Evolutionary conservation across 2,113 vertebrate species (phyloP).

Genomic region (Labrus mixtus): DNA sequence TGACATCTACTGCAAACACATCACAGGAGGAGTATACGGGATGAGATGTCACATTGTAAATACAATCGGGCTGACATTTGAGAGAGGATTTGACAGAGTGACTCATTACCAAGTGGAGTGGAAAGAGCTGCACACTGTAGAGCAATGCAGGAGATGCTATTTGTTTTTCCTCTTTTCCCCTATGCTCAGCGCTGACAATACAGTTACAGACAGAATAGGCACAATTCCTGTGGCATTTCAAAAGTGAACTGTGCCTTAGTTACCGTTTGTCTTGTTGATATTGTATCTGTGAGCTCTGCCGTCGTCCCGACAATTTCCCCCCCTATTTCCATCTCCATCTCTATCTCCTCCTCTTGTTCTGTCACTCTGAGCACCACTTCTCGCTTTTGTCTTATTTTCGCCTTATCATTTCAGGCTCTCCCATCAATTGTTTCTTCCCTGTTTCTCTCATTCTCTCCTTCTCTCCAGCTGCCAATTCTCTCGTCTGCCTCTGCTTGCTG

Average conservation of each 20-base stretch:
- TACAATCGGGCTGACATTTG: conserved; percentile 49
- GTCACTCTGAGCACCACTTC: conserved; percentile 45
- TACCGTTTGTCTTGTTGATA: conserved; percentile 62
- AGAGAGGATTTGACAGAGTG: conserved; percentile 58
- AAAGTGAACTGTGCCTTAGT: conserved; percentile 56
- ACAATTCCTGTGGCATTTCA: conserved; percentile 59
- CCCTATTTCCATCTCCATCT: conserved; percentile 42
- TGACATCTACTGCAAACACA: conserved; percentile 16
- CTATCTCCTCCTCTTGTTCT: conserved; percentile 52
- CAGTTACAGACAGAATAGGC: conserved; percentile 69
- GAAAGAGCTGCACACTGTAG: conserved; percentile 35
- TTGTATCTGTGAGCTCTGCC: conserved; percentile 47
- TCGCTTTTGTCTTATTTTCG: conserved; percentile 65
- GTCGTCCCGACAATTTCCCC: conserved; percentile 41
- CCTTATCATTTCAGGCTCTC: conserved; percentile 49
- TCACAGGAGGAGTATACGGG: conserved; percentile 14
- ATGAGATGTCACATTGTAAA: conserved; percentile 43
- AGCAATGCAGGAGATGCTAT: conserved; percentile 41
- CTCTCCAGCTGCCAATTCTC: conserved; percentile 64
- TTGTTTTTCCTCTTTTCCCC: conserved; percentile 54
- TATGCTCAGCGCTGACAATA: conserved; percentile 56
- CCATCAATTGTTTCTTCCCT: conserved; percentile 33
- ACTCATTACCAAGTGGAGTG: conserved; percentile 65
- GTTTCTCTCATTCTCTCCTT: conserved; percentile 24
- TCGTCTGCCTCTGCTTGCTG: conserved; percentile 56